Percentiles rank a stretch among this genome's conserved stretches.
Evolutionary conservation across 1,140 invertebrate genomes (phyloP).

Genomic region (Galleria mellonella): DNA sequence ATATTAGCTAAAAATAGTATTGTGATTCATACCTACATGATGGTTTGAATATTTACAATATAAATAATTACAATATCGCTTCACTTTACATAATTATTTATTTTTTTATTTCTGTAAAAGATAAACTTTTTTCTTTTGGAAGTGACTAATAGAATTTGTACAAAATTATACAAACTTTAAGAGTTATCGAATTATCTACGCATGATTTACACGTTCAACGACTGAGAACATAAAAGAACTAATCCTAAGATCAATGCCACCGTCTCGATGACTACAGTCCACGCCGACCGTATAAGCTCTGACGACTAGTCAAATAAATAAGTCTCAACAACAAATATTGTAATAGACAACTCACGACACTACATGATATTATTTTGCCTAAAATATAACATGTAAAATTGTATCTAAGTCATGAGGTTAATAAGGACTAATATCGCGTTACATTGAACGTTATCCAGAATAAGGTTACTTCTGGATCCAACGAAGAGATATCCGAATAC

Average conservation of each 20-base stretch:
- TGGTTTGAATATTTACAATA: no score
- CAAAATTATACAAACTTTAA: neutral
- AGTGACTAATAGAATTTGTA: no score
- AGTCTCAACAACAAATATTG: conserved; percentile 61
- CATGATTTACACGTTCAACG: conserved; percentile 26
- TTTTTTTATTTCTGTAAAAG: no score
- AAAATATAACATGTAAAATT: conserved; percentile 27
- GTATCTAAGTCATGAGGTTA: conserved; percentile 14
- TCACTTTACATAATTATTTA: no score
- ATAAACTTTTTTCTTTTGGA: no score
- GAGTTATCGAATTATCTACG: conserved; percentile 12
- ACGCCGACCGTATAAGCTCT: conserved; percentile 31
- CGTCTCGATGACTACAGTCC: conserved; percentile 20
- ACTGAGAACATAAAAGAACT: conserved; percentile 9
- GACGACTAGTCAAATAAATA: conserved; percentile 60
- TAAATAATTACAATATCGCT: no score
- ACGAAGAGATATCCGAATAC: conserved; percentile 40
- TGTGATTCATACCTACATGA: no score
- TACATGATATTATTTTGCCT: conserved; percentile 17
- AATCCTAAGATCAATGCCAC: conserved; percentile 31
- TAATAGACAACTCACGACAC: conserved; percentile 43
- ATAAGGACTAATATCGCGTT: conserved; percentile 30
- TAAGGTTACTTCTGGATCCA: conserved; percentile 41
- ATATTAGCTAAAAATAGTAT: no score
- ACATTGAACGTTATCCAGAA: conserved; percentile 21